Base-by-base conservation (phyloP, 1,140 invertebrate species). In the Calephelis virginiensis region DNA sequence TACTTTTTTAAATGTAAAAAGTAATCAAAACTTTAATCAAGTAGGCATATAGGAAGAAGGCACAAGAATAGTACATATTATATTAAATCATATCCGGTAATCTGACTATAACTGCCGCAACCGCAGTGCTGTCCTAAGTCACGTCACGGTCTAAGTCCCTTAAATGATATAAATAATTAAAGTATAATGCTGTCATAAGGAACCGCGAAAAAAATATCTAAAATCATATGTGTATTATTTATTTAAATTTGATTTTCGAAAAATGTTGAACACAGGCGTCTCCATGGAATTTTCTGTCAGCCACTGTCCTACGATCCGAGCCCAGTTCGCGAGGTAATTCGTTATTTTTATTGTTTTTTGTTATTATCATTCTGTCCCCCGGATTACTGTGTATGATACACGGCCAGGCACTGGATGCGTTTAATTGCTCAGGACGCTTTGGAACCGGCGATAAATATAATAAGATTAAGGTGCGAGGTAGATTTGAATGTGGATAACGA, bases 321-420 rank as follows among this genome's bases (percentile, higher is more conserved):
- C 76, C 64, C 72, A 79, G 85, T 87, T 82, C 86, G 79, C 81
- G 79, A 80, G 71, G 85, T 83, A 85, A 90, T 90, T 84, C 81
- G 83, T 90, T 90, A 90, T 87, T 90, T 90, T 90, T 90, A 89
- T 89, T 90, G 85, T 90, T 90, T 90, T 90, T 90, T 90, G 85
- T 90, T 90, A 90, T 90, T 90, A 90, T 88, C 85, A 85, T 90
- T 75, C 83, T 84, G 82, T 89, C 86, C 81, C 78, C 69, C 69
- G 84, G 84, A 83, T 88, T 86, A 86, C 80, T 74, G 71, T 67
- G 67, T 74, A 75, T 89, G 82, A 89, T 86, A 80, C 85, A 90
- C 78, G 76, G 78, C 77, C 74, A 73, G 79, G 80, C 81, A 64
- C 76, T 83, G 87, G 87, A 81, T 90, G 87, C 87, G 82, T 87